phyloP scores from a whole-genome alignment of 2,888 invertebrate species.

The Invenusta paracnida region DNA sequence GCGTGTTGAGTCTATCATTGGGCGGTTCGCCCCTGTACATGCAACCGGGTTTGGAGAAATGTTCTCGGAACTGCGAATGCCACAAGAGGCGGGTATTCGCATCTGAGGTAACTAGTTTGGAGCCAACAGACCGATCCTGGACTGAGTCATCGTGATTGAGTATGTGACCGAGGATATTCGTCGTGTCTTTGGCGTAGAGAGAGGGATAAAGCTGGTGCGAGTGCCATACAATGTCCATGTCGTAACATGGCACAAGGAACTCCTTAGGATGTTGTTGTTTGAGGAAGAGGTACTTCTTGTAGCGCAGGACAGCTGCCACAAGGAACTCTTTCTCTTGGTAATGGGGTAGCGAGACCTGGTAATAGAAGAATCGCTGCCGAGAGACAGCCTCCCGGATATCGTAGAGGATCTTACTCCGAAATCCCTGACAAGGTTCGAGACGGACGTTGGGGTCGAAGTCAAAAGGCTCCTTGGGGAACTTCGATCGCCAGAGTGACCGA shows the following conservation, averaged over 20 bases:
- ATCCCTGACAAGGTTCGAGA: slow-evolving; percentile 45
- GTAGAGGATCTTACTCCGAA: slow-evolving; percentile 53
- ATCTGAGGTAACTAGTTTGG: slow-evolving; percentile 60
- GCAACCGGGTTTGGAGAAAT: slow-evolving; percentile 59
- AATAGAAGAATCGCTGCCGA: slow-evolving; percentile 62
- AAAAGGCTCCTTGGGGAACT: slow-evolving; percentile 54
- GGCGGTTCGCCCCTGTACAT: slow-evolving; percentile 62
- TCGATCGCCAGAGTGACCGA: slow-evolving; percentile 51
- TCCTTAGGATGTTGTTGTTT: slow-evolving; percentile 60
- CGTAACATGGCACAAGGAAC: slow-evolving; percentile 63
- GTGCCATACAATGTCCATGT: slow-evolving; percentile 63
- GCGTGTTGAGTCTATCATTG: slow-evolving; percentile 56
- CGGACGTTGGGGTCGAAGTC: slow-evolving; percentile 48
- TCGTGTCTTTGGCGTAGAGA: slow-evolving; percentile 54
- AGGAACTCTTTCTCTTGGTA: slow-evolving; percentile 61
- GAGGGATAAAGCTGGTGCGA: slow-evolving; percentile 61
- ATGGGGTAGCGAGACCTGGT: slow-evolving; percentile 63
- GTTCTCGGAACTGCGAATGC: slow-evolving; percentile 58
- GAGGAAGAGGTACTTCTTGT: slow-evolving; percentile 60
- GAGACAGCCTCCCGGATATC: slow-evolving; percentile 59
- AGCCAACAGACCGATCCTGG: slow-evolving; percentile 60
- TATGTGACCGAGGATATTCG: slow-evolving; percentile 53
- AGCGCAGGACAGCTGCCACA: slow-evolving; percentile 58
- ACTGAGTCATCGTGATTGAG: slow-evolving; percentile 63
- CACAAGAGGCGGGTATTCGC: slow-evolving; percentile 60